Base-by-base conservation (phyloP, 2,113 vertebrate genomes). In the Amia ocellicauda region DNA sequence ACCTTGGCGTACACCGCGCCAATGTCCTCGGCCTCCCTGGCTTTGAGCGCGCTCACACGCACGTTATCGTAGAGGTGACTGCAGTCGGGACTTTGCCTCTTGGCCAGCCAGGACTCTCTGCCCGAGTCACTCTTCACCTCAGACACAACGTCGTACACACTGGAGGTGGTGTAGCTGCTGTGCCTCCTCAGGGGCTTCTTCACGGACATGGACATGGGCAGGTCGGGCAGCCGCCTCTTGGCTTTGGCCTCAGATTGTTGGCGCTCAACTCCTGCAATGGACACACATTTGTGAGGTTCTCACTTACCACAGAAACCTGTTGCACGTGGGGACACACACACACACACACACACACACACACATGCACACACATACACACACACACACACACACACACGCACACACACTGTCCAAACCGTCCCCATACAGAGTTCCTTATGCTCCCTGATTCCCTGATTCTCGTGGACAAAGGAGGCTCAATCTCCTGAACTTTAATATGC, bases 221-320 rank as follows among this genome's bases (percentile, higher is more conserved):
- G 13, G n/a, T 45, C 26, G 36, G 67, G 67, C 31, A 69, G n/a
- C 47, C 27, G 54, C 24, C 67, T 49, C 14, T 7, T 23, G 9
- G 17, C 28, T 55, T 51, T 19, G 3, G 22, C 14, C 11, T 7
- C 45, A 3, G 51, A 13, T 7, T 22, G 31, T 8, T 40, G 20
- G 0, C 7, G 11, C 7, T 51, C 36, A 31, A 42, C 31, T 5
- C 26, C 54, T 58, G 45, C 28, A 22, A 49, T 16, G 24, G 27
- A 55, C 24, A 31, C 22, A 31, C 11, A n/a, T n/a, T n/a, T n/a
- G n/a, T n/a, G n/a, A n/a, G n/a, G n/a, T n/a, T n/a, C n/a, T n/a
- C n/a, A n/a, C n/a, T n/a, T n/a, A n/a, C n/a, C n/a, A n/a, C n/a
- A n/a, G n/a, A n/a, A n/a, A n/a, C n/a, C n/a, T n/a, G n/a, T n/a